A percentile compares a stretch with the other conserved stretches of the same genome.
phyloP scores from a whole-genome alignment of 2,888 invertebrate species.

The Xestia rhomboidea region DNA sequence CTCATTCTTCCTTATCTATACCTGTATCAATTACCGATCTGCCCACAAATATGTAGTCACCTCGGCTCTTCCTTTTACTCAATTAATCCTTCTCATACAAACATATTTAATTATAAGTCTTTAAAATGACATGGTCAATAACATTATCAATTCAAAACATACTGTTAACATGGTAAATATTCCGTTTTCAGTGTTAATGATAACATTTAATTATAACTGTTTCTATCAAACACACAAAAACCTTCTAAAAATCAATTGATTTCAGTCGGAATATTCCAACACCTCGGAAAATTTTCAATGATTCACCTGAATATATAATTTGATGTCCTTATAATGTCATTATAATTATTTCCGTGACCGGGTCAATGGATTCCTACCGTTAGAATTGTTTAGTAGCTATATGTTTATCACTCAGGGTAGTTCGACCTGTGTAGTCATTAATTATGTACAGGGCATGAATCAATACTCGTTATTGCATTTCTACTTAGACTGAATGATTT shows the following conservation, averaged over 20 bases:
- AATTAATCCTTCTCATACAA: not conserved
- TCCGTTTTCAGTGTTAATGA: no score
- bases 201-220: no score
- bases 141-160: no score
- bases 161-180: no score
- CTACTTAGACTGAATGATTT: conserved; percentile 19
- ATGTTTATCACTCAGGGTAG: conserved; percentile 13
- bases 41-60: not conserved
- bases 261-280: not conserved
- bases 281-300: conserved; percentile 15
- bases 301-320: conserved; percentile 26
- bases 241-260: conserved; percentile 20
- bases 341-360: conserved; percentile 50
- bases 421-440: conserved; percentile 19
- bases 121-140: no score
- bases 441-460: conserved; percentile 44
- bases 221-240: not conserved
- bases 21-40: not conserved
- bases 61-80: not conserved
- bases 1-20: not conserved
- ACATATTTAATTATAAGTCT: no score
- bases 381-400: conserved; percentile 17
- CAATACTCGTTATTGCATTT: conserved; percentile 53
- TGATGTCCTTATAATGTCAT: conserved; percentile 34
- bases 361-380: conserved; percentile 19